phyloP scores from a whole-genome alignment of 1,140 invertebrate species.

The Brachionus calyciflorus region DNA sequence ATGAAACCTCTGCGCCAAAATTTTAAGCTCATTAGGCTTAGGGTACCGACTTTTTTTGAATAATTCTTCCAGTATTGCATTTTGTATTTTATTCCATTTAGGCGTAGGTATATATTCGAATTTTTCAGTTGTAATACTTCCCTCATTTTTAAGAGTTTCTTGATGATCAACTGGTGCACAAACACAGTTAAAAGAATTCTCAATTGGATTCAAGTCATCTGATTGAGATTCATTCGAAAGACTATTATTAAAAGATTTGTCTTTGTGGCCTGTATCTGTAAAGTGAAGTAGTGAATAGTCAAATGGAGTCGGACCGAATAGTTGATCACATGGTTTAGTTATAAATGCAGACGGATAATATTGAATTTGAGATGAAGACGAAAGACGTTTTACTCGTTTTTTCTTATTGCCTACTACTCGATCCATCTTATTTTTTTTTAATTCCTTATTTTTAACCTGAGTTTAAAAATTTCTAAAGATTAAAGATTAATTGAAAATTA shows the following conservation, averaged over 20 bases:
- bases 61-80: conserved; percentile 18
- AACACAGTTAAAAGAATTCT: neutral
- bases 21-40: conserved; percentile 16
- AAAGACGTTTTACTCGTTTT: conserved; percentile 41
- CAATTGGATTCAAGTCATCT: conserved; percentile 24
- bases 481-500: neutral
- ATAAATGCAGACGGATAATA: conserved; percentile 31
- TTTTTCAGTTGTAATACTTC: neutral
- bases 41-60: conserved; percentile 38
- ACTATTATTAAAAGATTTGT: conserved; percentile 44
- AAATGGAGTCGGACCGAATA: conserved; percentile 42
- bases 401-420: neutral
- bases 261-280: neutral
- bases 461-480: neutral
- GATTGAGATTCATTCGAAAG: conserved; percentile 4
- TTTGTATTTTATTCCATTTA: conserved; percentile 44
- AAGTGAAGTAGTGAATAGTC: neutral
- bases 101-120: conserved; percentile 45
- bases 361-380: conserved; percentile 19
- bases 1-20: conserved; percentile 25
- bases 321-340: conserved; percentile 44
- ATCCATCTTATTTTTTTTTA: conserved; percentile 11
- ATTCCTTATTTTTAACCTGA: neutral
- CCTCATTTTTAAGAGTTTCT: conserved; percentile 1
- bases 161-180: conserved; percentile 19